Conservation (phyloP, 2,888 invertebrate species). For the Formica aserva region DNA sequence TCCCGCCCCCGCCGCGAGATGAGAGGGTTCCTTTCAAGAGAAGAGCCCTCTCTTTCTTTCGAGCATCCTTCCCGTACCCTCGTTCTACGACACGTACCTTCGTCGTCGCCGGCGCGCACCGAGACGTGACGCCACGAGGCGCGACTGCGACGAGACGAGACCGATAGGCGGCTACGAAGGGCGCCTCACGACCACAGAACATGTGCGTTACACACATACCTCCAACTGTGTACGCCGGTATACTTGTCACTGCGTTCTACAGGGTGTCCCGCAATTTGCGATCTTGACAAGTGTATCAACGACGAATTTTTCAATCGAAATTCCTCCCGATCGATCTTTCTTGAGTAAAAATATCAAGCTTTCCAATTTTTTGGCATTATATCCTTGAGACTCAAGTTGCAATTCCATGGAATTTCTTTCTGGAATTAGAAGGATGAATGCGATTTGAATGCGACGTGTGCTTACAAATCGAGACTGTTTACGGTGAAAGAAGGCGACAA, state of each 20-base stretch:
- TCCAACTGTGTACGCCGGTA: not conserved
- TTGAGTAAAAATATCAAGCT: not conserved
- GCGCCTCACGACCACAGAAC: slow-evolving; percentile 66
- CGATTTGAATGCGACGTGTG: not conserved
- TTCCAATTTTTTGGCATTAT: not conserved
- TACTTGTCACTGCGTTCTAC: not conserved
- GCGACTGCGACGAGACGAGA: slow-evolving; percentile 59
- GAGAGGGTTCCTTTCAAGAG: slow-evolving; percentile 47
- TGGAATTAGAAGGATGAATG: not conserved
- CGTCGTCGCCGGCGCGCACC: slow-evolving; percentile 38
- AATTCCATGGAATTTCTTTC: not conserved
- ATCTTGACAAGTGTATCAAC: not conserved
- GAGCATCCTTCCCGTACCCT: slow-evolving; percentile 24
- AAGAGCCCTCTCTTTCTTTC: slow-evolving; percentile 34
- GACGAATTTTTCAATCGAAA: not conserved
- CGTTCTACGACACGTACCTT: slow-evolving; percentile 50
- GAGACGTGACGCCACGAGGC: slow-evolving; percentile 60
- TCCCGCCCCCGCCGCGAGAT: slow-evolving; percentile 29
- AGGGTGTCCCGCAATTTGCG: not conserved
- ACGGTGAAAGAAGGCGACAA: not conserved
- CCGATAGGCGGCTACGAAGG: slow-evolving; percentile 64
- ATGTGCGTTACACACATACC: not conserved
- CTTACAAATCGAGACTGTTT: not conserved
- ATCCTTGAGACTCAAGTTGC: not conserved
- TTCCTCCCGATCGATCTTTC: not conserved